phyloP scores from a whole-genome alignment of 2,888 invertebrate genomes.

The Lithophane ornitopus region DNA sequence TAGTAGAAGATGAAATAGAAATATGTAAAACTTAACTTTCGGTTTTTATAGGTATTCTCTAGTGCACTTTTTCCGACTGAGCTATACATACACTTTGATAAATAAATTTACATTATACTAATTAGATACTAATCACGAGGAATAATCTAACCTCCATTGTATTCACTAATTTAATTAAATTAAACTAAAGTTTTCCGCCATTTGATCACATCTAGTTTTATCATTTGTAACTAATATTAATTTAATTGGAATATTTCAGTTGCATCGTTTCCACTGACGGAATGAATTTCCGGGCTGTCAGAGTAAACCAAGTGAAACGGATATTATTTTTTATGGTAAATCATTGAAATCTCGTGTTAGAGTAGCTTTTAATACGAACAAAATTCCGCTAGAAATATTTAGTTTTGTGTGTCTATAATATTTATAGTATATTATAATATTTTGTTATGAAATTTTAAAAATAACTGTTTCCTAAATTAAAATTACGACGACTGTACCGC shows the following conservation, averaged over 20 bases:
- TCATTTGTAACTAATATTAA: slow-evolving; percentile 22
- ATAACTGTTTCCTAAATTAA: background rate
- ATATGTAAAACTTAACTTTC: background rate
- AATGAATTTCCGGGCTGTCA: slow-evolving; percentile 30
- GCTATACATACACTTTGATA: no score
- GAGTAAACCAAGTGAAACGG: slow-evolving; percentile 33
- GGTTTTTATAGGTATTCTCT: background rate
- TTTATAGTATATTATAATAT: background rate
- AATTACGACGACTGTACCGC: background rate
- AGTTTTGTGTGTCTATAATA: background rate
- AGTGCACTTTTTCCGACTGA: background rate
- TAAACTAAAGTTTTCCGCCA: background rate
- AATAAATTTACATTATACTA: background rate
- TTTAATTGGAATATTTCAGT: slow-evolving; percentile 25
- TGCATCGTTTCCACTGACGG: slow-evolving; percentile 28
- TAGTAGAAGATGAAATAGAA: no score
- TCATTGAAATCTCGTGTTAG: background rate
- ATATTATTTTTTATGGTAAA: background rate
- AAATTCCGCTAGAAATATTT: background rate
- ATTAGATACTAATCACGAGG: background rate
- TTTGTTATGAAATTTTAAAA: background rate
- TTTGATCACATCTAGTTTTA: slow-evolving; percentile 11
- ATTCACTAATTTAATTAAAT: slow-evolving; percentile 6
- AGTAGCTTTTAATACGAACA: background rate
- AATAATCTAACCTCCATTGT: background rate